Evolutionary conservation across 2,113 vertebrate species (phyloP), one percentile per base, ranked within the genome.

Genomic region (Ailurus styani): DNA sequence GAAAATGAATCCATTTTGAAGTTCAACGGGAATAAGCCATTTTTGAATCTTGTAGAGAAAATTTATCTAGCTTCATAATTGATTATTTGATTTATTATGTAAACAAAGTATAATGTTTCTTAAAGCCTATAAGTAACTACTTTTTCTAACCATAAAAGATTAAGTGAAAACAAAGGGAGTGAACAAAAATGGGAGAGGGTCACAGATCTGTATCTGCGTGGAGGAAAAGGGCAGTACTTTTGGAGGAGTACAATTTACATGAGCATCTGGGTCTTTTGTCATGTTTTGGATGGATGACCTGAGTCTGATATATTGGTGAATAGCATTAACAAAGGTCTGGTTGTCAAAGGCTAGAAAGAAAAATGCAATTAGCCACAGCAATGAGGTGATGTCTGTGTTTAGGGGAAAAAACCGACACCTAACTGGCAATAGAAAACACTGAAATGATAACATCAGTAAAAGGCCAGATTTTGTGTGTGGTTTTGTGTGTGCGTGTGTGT

Each of bases 261-360:
- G 37, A 92, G 97, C 75, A 84, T 98, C 97, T 97, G 47, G 14
- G 78, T 88, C 9, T 0, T 90, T 98, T 98, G 97, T 93, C 5
- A 14, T 0, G 0, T 84, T 52, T 90, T 93, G 95, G 96, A 95
- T 97, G 96, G 97, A 96, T 94, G 94, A 94, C 72, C 93, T 54
- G 93, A 94, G 81, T 86, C 93, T 95, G 87, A 94, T 70, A 55
- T 91, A 92, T 72, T 57, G 57, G n/a, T 97, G 95, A 98, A 97
- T 96, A 90, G 95, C 64, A 64, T 81, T 84, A 96, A 97, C 93
- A 91, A 97, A 97, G 85, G 88, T 94, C 95, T 96, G 81, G 29
- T 86, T 97, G 96, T 97, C 91, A 95, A 93, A 93, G 91, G 68
- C 87, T 62, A 72, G 50, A 62, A 73, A 82, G 92, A 91, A 88